phyloP scores from a whole-genome alignment of 2,888 invertebrate genomes.

The Volucella zonaria region DNA sequence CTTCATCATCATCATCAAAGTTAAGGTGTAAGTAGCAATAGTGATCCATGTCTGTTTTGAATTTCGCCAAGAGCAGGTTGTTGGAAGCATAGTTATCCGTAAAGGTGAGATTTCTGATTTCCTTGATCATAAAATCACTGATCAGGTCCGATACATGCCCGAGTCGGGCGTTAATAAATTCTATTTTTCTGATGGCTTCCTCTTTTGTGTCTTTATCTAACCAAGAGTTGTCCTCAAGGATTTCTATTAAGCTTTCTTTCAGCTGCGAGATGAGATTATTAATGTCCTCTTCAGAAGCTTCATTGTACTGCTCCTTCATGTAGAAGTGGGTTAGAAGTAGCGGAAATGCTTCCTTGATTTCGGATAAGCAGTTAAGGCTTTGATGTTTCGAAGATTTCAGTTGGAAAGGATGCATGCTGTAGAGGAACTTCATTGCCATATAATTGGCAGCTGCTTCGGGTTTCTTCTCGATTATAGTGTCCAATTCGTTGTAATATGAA shows the following conservation, averaged over 20 bases:
- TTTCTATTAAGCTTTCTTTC: constrained; percentile 75
- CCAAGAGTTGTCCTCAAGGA: constrained; percentile 78
- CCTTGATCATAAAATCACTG: constrained; percentile 75
- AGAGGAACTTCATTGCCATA: constrained; percentile 78
- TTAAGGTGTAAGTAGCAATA: constrained; percentile 71
- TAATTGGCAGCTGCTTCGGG: constrained; percentile 79
- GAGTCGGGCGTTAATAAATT: constrained; percentile 75
- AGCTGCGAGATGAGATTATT: constrained; percentile 76
- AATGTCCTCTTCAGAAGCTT: constrained; percentile 76
- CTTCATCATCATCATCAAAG: constrained; percentile 70
- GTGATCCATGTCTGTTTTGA: constrained; percentile 75
- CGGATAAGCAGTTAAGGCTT: constrained; percentile 41
- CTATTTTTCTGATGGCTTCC: constrained; percentile 78
- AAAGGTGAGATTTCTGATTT: constrained; percentile 75
- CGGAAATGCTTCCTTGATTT: constrained; percentile 39
- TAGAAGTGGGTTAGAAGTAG: constrained; percentile 48
- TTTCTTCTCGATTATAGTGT: constrained; percentile 75
- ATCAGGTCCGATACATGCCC: constrained; percentile 76
- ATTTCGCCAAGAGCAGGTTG: constrained; percentile 76
- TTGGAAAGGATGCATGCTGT: constrained; percentile 77
- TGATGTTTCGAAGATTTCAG: constrained; percentile 76
- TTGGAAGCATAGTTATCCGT: constrained; percentile 76
- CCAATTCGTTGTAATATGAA: constrained; percentile 76
- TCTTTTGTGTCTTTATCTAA: constrained; percentile 78
- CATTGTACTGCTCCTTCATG: constrained; percentile 77